Conservation (phyloP, 2,888 invertebrate genomes). For the Volucella bombylans region DNA sequence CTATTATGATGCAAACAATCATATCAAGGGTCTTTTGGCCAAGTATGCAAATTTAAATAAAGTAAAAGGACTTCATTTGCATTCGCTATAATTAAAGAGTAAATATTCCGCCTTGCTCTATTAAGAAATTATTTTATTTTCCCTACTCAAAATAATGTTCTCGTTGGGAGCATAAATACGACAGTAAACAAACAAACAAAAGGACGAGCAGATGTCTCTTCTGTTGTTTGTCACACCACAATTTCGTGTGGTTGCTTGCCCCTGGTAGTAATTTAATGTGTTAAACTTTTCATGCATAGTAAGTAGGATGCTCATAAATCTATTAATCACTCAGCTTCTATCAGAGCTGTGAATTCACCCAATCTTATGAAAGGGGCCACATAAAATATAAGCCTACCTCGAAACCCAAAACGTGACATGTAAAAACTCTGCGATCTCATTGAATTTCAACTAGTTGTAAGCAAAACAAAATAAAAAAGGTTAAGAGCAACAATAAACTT, state of each 20-base stretch:
- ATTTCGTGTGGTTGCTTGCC: not conserved
- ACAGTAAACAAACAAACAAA: too few species aligned
- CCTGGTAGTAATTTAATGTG: slow-evolving; percentile 16
- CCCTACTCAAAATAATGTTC: too few species aligned
- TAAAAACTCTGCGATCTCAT: slow-evolving; percentile 35
- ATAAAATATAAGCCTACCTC: slow-evolving; percentile 14
- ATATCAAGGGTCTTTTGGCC: too few species aligned
- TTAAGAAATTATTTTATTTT: too few species aligned
- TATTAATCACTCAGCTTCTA: slow-evolving; percentile 16
- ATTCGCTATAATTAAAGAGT: too few species aligned
- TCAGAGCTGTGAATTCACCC: not conserved
- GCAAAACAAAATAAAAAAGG: slow-evolving; percentile 10
- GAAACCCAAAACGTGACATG: slow-evolving; percentile 18
- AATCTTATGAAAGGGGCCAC: slow-evolving; percentile 5
- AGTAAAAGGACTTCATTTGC: too few species aligned
- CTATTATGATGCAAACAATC: too few species aligned
- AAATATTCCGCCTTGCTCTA: too few species aligned
- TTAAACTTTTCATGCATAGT: slow-evolving; percentile 42
- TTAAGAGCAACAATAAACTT: slow-evolving; percentile 46
- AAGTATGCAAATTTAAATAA: too few species aligned
- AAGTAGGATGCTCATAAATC: slow-evolving; percentile 46
- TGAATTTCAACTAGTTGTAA: slow-evolving; percentile 44
- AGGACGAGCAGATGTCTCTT: too few species aligned
- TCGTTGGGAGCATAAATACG: too few species aligned
- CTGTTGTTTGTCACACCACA: not conserved